Base-by-base conservation (phyloP, 64 coral and sea anemone genomes). In the Stichodactyla mertensii region DNA sequence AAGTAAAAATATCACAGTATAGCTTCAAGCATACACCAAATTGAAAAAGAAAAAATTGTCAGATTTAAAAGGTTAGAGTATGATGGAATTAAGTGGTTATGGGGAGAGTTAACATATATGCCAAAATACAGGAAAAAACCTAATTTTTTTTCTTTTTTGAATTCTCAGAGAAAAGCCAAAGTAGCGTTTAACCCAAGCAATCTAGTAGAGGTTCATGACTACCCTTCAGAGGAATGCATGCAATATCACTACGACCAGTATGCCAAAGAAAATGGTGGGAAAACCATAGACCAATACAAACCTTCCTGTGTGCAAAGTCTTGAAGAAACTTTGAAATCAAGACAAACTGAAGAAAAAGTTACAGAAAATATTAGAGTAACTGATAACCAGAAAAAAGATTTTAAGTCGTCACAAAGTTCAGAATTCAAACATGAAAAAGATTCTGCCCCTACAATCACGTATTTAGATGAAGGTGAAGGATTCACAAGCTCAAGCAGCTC, bases 251-350 rank as follows among this genome's bases (percentile, higher is more conserved):
- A 71, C 64, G 94, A 96, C 9, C 78, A 93, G 23, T 64, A 87
- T 20, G 18, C 80, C 0, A 61, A 54, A 64, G 88, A 78, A 52
- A 87, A 92, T 55, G 64, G 24, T 54, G 28, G 51, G 18, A 95
- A 95, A 87, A 92, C 93, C 15, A 45, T 96, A 78, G 80, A 84
- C n/a, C 89, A 89, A 58, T 95, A 95, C 62, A 87, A 85, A 86
- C 91, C 94, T 69, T 19, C 80, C 18, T 82, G 51, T 24, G 53
- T 89, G 60, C 79, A 77, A 57, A 92, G 85, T 18, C 83, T 89
- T 57, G 2, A 13, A 28, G 31, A 86, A 89, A 82, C 27, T 20
- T 23, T 27, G 70, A n/a, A 71, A 66, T 27, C 20, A 28, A 74
- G 54, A 66, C 15, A 66, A 66, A 66, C 19, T 1, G 15, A 66